Evolutionary conservation across 2,113 vertebrate species (phyloP), one percentile per base, ranked within the genome.

Genomic region (Prolemur simus): DNA sequence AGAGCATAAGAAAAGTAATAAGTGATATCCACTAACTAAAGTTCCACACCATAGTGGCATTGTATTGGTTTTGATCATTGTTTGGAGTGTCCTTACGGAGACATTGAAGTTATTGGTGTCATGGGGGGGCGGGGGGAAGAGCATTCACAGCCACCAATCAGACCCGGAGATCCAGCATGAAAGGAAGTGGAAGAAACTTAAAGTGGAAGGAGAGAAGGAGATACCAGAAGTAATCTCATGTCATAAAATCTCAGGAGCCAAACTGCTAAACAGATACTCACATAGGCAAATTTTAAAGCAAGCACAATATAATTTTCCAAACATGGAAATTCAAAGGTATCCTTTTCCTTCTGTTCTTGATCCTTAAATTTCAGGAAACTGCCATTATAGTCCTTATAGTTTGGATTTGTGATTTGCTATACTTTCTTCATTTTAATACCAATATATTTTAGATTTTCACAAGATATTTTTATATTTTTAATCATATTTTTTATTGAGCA

Each of bases 41-140:
- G 29, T 54, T 88, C 25, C 54, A 34, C 1, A 4, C 9, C 1
- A 23, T 12, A 6, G 18, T 52, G 25, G 10, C 1, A 0, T 47
- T 21, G 20, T 21, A 8, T 56, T 5, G 6, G 17, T 42, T 76
- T 54, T 68, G 39, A 42, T 88, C 11, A n/a, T 4, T 49, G 34
- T 52, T 78, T 87, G 80, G n/a, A 66, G 73, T 25, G 54, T 74
- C 42, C 64, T 64, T 1, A 17, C 5, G 37, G 71, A 81, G 56
- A 71, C 42, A 76, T 15, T 42, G 60, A 92, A 52, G 56, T 37
- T 80, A 5, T 4, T 37, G 17, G 29, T 29, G 10, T 66, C 29
- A 2, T 1, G 32, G 63, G 5, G n/a, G 11, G 58, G n/a, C n/a
- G n/a, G 60, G 21, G 8, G 49, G 37, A 78, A 45, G 12, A 21